A percentile compares a stretch with the other conserved stretches of the same genome.
Conservation (phyloP, 2,797 vertebrate species). For the Chaetophractus vellerosus region DNA sequence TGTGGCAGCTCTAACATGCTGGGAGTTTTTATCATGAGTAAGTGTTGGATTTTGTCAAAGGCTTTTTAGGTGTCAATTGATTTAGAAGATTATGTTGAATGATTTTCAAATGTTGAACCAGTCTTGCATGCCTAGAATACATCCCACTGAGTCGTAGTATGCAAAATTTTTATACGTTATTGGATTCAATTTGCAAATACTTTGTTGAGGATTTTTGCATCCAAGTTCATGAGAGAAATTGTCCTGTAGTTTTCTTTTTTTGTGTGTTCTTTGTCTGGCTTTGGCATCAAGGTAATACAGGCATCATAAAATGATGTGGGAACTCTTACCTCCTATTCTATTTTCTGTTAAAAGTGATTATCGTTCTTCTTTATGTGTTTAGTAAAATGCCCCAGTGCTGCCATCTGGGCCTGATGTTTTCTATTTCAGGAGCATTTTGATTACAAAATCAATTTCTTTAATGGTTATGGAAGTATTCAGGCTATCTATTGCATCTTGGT, state of each 20-base stretch:
- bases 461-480: background rate
- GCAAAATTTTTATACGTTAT: background rate
- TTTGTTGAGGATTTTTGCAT: background rate
- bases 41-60: background rate
- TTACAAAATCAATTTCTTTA: background rate
- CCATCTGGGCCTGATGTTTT: background rate
- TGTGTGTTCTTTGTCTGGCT: background rate
- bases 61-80: background rate
- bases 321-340: background rate
- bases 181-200: slow-evolving; percentile 6
- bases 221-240: background rate
- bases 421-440: background rate
- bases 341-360: background rate
- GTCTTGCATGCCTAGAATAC: background rate
- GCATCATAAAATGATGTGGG: background rate
- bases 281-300: background rate
- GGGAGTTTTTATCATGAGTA: background rate
- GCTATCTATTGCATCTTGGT: background rate
- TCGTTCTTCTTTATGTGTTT: background rate
- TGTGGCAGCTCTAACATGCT: background rate
- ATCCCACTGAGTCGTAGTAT: background rate
- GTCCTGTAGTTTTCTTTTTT: background rate
- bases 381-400: background rate
- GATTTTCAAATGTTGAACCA: background rate
- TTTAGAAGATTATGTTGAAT: background rate